Conservation (phyloP, 2,797 vertebrate genomes). For the Hafferia zeledoni region DNA sequence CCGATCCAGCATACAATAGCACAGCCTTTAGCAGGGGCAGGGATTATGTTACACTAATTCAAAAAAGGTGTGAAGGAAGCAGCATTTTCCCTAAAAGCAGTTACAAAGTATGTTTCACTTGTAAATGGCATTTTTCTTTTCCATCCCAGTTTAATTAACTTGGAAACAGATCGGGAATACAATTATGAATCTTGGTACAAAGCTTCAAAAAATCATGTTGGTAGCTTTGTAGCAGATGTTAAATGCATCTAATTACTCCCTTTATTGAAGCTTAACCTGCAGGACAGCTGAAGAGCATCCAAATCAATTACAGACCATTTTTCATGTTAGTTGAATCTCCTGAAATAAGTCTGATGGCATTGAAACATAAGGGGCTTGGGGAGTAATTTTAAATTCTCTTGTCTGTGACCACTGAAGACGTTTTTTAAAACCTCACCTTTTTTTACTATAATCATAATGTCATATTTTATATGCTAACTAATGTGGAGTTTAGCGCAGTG, state of each 20-base stretch:
- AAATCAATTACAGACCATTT: background rate
- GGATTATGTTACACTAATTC: background rate
- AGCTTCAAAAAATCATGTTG: background rate
- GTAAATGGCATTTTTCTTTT: constrained; percentile 29
- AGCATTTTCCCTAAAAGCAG: background rate
- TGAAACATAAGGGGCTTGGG: background rate
- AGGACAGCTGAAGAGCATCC: constrained; percentile 29
- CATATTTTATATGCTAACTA: background rate
- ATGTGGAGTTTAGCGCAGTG: background rate
- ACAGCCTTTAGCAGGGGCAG: background rate
- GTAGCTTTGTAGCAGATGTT: constrained; percentile 54
- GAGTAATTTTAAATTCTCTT: background rate
- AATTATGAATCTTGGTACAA: background rate
- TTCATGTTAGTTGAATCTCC: background rate
- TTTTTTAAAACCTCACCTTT: background rate
- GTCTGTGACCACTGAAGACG: background rate
- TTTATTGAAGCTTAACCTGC: constrained; percentile 36
- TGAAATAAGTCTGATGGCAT: background rate
- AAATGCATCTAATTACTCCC: constrained; percentile 6
- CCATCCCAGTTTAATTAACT: constrained; percentile 25
- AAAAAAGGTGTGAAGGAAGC: background rate
- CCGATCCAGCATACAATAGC: background rate
- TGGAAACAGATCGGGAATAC: background rate
- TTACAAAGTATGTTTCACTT: background rate
- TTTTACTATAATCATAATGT: background rate